Base-by-base conservation (phyloP, 2,888 invertebrate genomes). In the Catocala nupta region DNA sequence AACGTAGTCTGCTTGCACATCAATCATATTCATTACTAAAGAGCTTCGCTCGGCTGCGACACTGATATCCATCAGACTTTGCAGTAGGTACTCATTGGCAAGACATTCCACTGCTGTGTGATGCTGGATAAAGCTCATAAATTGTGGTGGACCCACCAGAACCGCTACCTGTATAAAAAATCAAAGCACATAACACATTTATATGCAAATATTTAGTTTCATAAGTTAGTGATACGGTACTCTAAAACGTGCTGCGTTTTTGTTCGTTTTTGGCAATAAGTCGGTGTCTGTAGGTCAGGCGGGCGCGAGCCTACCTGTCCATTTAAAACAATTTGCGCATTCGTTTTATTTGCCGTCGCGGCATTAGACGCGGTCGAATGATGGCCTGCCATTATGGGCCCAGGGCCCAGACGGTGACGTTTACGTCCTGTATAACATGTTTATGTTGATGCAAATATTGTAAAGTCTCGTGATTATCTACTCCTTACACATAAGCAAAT, bases 281-380 rank as follows among this genome's bases (percentile, higher is more conserved):
- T 73, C 80, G 66, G 83, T 79, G 92, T 90, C 90, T 93, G 93
- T 93, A 91, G 93, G 92, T 93, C 93, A 93, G 83, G 72, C 90
- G 88, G 88, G 84, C 89, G 86, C 78, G 86, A 81, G 85, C 87
- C 88, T 90, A 90, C 91, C 92, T 92, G 92, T 85, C 81, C 90
- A 91, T 93, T 93, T 93, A 91, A 93, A 93, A 92, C 91, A 93
- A 93, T 93, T 93, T 92, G 86, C 81, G 80, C 81, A 82, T 82
- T 88, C 81, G 77, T 88, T 82, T 88, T 89, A 77, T 88, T 89
- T 89, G 82, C 70, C 75, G 82, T 81, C 81, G 78, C 81, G 85
- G 81, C 86, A 87, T 90, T 89, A 90, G 89, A 81, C 76, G 70
- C 80, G 75, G 76, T 71, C 81, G 81, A 83, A 84, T 87, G 86